A percentile compares a stretch with the other conserved stretches of the same genome.
These are phyloP conservation scores for Chromis chromis DNA, from an alignment of 2,797 vertebrate genomes.

Conservation along the genomic window DNA sequence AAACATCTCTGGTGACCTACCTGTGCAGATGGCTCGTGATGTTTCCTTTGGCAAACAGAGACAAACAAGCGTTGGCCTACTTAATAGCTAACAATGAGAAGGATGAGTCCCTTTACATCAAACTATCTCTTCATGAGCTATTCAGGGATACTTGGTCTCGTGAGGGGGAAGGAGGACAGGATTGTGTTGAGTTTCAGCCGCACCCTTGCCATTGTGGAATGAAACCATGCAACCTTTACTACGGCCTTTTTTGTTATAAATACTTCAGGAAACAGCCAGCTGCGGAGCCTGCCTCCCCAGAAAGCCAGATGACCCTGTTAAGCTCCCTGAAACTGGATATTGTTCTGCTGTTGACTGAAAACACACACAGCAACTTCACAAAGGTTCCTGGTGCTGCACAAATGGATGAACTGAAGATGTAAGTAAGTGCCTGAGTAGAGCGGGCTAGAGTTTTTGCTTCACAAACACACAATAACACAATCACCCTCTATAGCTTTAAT, in stretches of 20 bases:
- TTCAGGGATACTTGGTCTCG: slow-evolving; percentile 24
- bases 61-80: slow-evolving; percentile 1
- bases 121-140: slow-evolving; percentile 9
- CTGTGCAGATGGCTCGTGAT: too few relatives aligned
- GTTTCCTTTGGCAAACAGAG: background rate
- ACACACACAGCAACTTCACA: background rate
- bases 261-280: slow-evolving; percentile 68
- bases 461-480: background rate
- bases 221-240: slow-evolving; percentile 43
- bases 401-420: background rate
- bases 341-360: slow-evolving; percentile 15
- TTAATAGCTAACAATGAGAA: slow-evolving; percentile 28
- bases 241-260: slow-evolving; percentile 49
- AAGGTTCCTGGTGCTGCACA: background rate
- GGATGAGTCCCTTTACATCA: slow-evolving; percentile 25
- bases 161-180: slow-evolving; percentile 25
- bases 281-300: slow-evolving; percentile 32
- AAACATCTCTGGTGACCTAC: too few relatives aligned
- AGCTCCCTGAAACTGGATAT: slow-evolving; percentile 50
- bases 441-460: too few relatives aligned
- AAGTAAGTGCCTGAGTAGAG: too few relatives aligned
- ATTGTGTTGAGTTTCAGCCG: slow-evolving; percentile 64
- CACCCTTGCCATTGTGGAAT: slow-evolving; percentile 63
- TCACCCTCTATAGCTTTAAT: background rate
- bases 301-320: slow-evolving; percentile 31